A percentile compares a stretch with the other conserved stretches of the same genome.
phyloP scores from a whole-genome alignment of 2,888 invertebrate species.

The Chironomus tentans region DNA sequence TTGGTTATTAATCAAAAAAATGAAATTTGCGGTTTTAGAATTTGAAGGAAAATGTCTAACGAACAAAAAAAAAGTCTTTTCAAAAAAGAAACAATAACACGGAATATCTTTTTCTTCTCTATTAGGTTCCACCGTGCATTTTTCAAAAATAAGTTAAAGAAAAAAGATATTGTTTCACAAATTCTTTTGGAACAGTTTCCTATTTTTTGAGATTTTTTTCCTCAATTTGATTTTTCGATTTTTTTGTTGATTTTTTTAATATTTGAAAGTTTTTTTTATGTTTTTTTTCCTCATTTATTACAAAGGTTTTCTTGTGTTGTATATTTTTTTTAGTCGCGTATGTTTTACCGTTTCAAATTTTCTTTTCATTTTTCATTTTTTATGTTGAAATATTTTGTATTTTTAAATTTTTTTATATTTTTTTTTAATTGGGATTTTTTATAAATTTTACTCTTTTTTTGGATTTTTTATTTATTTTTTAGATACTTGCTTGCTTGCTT shows the following conservation, averaged over 20 bases:
- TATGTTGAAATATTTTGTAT: background rate
- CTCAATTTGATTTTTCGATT: slow-evolving; percentile 12
- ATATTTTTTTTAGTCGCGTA: background rate
- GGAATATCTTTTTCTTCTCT: background rate
- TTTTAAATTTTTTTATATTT: background rate
- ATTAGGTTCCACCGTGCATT: no score
- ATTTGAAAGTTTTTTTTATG: background rate
- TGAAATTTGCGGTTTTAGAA: no score
- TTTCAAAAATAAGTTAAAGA: no score
- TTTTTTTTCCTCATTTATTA: background rate
- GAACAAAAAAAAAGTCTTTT: background rate
- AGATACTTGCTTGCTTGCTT: background rate
- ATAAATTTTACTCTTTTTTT: slow-evolving; percentile 9
- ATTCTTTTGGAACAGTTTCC: background rate
- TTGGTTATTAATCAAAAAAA: no score
- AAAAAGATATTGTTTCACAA: no score
- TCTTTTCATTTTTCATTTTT: background rate
- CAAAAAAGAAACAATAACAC: background rate
- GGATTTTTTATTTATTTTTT: background rate
- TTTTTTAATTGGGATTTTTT: background rate
- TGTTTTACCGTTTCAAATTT: background rate
- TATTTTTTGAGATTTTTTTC: slow-evolving; percentile 21
- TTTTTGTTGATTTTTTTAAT: slow-evolving; percentile 15
- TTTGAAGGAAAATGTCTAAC: background rate
- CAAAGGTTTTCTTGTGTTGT: background rate